Base-by-base conservation (phyloP, 2,113 vertebrate species). In the Phylloscopus trochiloides region DNA sequence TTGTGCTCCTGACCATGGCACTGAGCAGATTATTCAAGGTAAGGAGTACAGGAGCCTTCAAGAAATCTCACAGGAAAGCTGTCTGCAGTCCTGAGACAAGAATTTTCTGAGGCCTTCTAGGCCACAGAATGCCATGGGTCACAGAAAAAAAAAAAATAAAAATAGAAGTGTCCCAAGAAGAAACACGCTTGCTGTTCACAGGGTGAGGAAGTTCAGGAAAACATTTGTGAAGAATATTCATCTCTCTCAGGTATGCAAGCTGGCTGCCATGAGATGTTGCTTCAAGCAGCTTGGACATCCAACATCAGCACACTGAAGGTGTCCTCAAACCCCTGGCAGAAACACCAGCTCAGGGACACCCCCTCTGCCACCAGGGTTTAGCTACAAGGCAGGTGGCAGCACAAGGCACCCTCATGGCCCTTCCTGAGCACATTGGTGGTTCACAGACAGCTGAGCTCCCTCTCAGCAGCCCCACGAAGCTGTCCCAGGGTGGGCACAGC, bases 361-460 rank as follows among this genome's bases (percentile, higher is more conserved):
- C 67, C 18, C 19, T 68, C 21, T 45, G 42, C 19, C 11, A 1
- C 1, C 0, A 57, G 58, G 58, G n/a, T 17, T 61, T 28, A 7
- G 32, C 48, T 47, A 4, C 76, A 38, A 29, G 47, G 42, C 43
- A 51, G 31, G 40, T 32, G 26, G 18, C 50, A 45, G 86, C 76
- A 51, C 54, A 28, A n/a, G 42, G 31, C n/a, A 18, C 62, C 16
- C 25, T 38, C 74, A 12, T 8, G 8, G 70, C 79, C 28, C 21
- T 52, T 48, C 47, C 45, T 0, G 0, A 22, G 26, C 0, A 0
- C 57, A 6, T 38, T 0, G 12, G 4, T 0, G 2, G 10, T 19
- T 58, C 6, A 0, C 31, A 29, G 62, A 10, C 21, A 45, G 47
- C 16, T 34, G 42, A 79, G 28, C 59, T 75, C 61, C 66, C 40